Conservation (phyloP, 1,140 invertebrate species). For the Lordiphosa clarofinis region DNA sequence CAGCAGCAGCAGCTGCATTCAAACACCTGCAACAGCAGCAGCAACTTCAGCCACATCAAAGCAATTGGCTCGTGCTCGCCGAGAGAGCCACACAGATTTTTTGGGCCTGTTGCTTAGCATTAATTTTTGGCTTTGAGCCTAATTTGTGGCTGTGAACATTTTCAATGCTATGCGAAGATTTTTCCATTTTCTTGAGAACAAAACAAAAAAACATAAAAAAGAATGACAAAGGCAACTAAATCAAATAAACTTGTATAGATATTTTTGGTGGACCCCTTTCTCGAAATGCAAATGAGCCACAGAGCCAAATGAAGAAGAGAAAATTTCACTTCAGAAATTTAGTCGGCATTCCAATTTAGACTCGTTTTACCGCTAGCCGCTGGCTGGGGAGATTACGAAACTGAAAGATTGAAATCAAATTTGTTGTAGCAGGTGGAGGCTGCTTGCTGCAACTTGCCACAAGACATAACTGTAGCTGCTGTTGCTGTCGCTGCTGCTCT, state of each 20-base stretch:
- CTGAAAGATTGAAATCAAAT: constrained; percentile 17
- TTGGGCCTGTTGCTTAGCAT: constrained; percentile 31
- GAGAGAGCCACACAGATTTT: constrained; percentile 20
- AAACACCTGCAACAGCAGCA: constrained; percentile 50
- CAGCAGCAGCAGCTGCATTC: constrained; percentile 21
- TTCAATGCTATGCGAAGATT: constrained; percentile 43
- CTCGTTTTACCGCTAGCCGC: constrained; percentile 37
- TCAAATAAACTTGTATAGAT: constrained; percentile 10
- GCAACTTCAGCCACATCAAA: constrained; percentile 42
- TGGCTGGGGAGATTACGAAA: constrained; percentile 30
- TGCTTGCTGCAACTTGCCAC: constrained; percentile 20
- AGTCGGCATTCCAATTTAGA: constrained; percentile 22
- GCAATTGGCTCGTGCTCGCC: constrained; percentile 43
- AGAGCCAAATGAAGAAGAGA: constrained; percentile 29
- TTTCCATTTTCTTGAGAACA: constrained; percentile 15
- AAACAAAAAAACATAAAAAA: constrained; percentile 14
- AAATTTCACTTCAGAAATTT: constrained; percentile 29
- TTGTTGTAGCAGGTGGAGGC: constrained; percentile 12
- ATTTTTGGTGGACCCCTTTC: constrained; percentile 1
- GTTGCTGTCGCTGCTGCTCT: constrained; percentile 10
- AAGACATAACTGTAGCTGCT: constrained; percentile 20
- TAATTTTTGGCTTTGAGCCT: constrained; percentile 61
- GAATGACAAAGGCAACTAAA: constrained; percentile 28
- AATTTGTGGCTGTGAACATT: constrained; percentile 63
- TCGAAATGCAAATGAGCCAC: constrained; percentile 31